Evolutionary conservation across 2,888 invertebrate genomes (phyloP).

Genomic region (Pogonocherus hispidulus): DNA sequence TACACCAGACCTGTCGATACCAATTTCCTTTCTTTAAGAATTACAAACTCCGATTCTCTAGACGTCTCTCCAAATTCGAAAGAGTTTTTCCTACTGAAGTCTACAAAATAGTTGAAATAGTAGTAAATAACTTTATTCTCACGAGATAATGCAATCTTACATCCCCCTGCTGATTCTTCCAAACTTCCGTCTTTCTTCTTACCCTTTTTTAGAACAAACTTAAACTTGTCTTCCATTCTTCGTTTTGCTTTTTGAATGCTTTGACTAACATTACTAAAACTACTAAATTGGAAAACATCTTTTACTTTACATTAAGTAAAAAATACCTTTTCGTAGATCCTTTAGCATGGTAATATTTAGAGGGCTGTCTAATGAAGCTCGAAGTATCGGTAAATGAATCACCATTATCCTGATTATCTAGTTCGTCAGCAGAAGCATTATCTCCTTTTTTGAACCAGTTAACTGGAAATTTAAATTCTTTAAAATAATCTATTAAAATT

Average conservation of each 20-base stretch:
- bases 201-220: slow-evolving; percentile 86
- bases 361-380: slow-evolving; percentile 67
- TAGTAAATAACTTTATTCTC: too few species aligned
- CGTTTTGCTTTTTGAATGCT: slow-evolving; percentile 87
- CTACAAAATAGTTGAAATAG: slow-evolving; percentile 64
- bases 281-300: neutral
- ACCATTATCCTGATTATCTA: slow-evolving; percentile 71
- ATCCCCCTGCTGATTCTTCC: slow-evolving; percentile 86
- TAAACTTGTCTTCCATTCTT: slow-evolving; percentile 90
- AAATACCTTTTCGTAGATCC: slow-evolving; percentile 54
- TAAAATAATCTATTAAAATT: neutral
- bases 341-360: slow-evolving; percentile 68
- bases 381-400: slow-evolving; percentile 68
- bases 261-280: slow-evolving; percentile 72
- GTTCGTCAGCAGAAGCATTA: slow-evolving; percentile 68
- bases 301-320: neutral
- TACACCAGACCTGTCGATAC: slow-evolving; percentile 84
- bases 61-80: slow-evolving; percentile 85
- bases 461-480: slow-evolving; percentile 59
- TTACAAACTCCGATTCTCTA: slow-evolving; percentile 88
- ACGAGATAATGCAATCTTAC: slow-evolving; percentile 69
- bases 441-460: slow-evolving; percentile 75
- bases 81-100: slow-evolving; percentile 85
- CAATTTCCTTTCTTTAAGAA: slow-evolving; percentile 88
- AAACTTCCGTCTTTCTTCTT: slow-evolving; percentile 91